Evolutionary conservation across 2,797 vertebrate genomes (phyloP).

Genomic region (Simalia tracyae): DNA sequence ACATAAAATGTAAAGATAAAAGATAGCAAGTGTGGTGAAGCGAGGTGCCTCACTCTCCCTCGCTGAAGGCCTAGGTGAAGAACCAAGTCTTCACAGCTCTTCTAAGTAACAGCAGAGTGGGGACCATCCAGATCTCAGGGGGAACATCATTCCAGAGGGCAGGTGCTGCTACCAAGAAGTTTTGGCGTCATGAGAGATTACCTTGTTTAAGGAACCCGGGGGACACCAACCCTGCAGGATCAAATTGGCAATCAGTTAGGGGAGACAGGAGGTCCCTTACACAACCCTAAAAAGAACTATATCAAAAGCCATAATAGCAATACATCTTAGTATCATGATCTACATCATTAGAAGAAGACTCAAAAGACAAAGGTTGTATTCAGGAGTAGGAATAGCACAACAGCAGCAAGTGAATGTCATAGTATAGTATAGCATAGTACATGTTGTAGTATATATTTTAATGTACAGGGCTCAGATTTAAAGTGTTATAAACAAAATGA

Average conservation of each 20-base stretch:
- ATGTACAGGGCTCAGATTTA: background rate
- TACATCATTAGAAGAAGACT: background rate
- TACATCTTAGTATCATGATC: background rate
- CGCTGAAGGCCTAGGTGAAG: background rate
- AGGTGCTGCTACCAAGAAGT: background rate
- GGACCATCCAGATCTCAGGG: background rate
- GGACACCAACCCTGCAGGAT: too few relatives aligned
- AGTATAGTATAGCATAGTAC: background rate
- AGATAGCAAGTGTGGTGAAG: background rate
- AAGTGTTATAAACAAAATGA: background rate
- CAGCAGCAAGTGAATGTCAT: background rate
- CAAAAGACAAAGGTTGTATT: constrained; percentile 15
- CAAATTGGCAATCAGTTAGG: too few relatives aligned
- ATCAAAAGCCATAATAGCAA: background rate
- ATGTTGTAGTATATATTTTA: too few relatives aligned
- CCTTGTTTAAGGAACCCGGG: too few relatives aligned
- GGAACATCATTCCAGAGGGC: background rate
- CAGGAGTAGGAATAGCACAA: background rate
- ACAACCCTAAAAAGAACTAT: background rate
- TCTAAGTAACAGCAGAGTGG: background rate
- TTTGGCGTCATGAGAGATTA: background rate
- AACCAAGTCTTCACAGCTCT: background rate
- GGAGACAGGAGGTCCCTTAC: background rate
- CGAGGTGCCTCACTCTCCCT: background rate
- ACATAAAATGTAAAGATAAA: background rate